A percentile compares a stretch with the other conserved stretches of the same genome.
Evolutionary conservation across 2,888 invertebrate species (phyloP).

Genomic region (Carpatolechia fugitivella): DNA sequence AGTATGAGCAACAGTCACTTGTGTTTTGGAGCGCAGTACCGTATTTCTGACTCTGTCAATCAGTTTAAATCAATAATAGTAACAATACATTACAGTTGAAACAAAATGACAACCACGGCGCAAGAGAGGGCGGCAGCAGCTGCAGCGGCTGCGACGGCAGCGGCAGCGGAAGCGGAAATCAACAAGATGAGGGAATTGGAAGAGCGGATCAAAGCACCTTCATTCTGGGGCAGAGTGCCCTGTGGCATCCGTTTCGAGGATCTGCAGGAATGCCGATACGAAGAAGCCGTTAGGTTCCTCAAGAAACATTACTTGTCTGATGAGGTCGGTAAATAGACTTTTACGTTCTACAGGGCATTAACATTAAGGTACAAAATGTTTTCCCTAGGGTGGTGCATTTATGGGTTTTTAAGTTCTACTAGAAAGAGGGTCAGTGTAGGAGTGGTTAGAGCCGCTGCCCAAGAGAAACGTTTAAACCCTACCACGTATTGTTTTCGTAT

Average conservation of each 20-base stretch:
- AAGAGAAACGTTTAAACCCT: no score
- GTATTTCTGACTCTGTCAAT: no score
- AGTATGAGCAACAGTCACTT: no score
- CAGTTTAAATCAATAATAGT: no score
- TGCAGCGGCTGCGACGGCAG: background rate
- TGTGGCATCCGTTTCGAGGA: slow-evolving; percentile 69
- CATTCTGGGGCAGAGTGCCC: slow-evolving; percentile 64
- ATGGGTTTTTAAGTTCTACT: no score
- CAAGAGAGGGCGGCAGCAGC: background rate
- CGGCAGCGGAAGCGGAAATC: slow-evolving; percentile 8
- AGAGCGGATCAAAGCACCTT: slow-evolving; percentile 68
- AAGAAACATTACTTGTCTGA: slow-evolving; percentile 65
- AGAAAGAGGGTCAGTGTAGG: no score
- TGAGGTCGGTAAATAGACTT: slow-evolving; percentile 45
- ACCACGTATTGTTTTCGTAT: no score
- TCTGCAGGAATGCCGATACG: slow-evolving; percentile 65
- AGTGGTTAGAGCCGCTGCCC: no score
- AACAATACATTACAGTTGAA: background rate
- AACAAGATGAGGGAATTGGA: slow-evolving; percentile 63
- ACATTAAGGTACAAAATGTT: no score
- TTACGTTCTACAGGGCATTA: no score
- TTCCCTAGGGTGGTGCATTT: no score
- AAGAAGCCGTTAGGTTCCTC: slow-evolving; percentile 57
- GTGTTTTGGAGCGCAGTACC: no score
- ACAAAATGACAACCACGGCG: background rate